A percentile compares a stretch with the other conserved stretches of the same genome.
These are phyloP conservation scores for Galerucella pusilla DNA, from an alignment of 2,888 invertebrate species.

Conservation along the genomic window DNA sequence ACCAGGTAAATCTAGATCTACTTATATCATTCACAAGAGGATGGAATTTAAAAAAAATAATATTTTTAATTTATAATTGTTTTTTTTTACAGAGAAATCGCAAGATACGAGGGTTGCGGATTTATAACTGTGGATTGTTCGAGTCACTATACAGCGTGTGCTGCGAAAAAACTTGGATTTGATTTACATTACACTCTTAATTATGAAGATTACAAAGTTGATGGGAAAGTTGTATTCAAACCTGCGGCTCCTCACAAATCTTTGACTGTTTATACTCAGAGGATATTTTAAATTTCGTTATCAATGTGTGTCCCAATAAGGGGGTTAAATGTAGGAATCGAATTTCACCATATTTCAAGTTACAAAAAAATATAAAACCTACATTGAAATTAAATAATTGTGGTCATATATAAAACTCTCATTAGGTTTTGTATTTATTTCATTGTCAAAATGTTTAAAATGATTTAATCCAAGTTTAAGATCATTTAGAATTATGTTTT, in stretches of 20 bases:
- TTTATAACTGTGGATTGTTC: conserved; percentile 78
- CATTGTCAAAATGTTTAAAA: too few species aligned
- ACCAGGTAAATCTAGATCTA: conserved; percentile 69
- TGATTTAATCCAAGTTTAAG: too few species aligned
- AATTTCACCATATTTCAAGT: too few species aligned
- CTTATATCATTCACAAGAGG: too few species aligned
- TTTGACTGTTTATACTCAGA: conserved; percentile 51
- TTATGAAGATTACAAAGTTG: conserved; percentile 73
- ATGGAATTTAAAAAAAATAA: too few species aligned
- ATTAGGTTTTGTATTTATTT: too few species aligned
- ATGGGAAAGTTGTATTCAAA: conserved; percentile 72
- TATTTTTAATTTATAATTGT: too few species aligned
- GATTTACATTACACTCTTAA: conserved; percentile 72
- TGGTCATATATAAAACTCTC: too few species aligned
- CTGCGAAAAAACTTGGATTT: conserved; percentile 77
- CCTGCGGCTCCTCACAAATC: conserved; percentile 67
- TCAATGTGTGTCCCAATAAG: not conserved
- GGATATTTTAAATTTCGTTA: conserved; percentile 32
- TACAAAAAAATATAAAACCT: too few species aligned
- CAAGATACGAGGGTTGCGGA: conserved; percentile 66
- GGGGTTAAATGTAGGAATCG: too few species aligned
- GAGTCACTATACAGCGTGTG: conserved; percentile 79
- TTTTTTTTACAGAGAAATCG: conserved; percentile 67
- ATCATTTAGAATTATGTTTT: not conserved
- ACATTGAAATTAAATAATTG: too few species aligned